phyloP scores from a whole-genome alignment of 2,888 invertebrate species.

The Pseudococcus jackbeardsleyi region DNA sequence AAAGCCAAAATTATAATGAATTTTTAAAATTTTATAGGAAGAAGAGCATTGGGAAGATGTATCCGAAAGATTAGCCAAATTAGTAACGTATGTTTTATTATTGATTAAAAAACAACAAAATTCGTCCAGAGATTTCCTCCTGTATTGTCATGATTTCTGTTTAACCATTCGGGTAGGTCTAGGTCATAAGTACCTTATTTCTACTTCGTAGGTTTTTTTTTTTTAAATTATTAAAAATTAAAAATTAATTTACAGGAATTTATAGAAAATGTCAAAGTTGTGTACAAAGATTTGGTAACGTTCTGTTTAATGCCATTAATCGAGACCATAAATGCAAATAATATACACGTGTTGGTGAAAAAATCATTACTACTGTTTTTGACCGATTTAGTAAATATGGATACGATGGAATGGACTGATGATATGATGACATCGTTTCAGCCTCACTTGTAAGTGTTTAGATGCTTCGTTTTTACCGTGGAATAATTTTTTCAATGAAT shows the following conservation, averaged over 20 bases:
- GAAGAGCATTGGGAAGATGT: conserved; percentile 51
- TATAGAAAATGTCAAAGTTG: conserved; percentile 42
- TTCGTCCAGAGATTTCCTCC: conserved; percentile 36
- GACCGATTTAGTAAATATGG: conserved; percentile 46
- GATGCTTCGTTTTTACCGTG: background rate
- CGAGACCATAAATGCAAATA: conserved; percentile 42
- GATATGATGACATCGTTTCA: conserved; percentile 50
- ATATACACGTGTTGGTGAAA: conserved; percentile 41
- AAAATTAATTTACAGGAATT: conserved; percentile 9
- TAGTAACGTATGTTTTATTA: conserved; percentile 30
- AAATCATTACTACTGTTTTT: conserved; percentile 32
- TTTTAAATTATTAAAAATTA: background rate
- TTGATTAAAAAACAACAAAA: conserved; percentile 50
- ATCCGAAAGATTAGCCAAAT: conserved; percentile 34
- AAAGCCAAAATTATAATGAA: background rate
- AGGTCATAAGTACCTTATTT: too few species aligned
- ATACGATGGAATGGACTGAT: conserved; percentile 44
- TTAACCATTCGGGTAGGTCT: conserved; percentile 20
- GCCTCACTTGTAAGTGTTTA: background rate
- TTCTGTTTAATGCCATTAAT: conserved; percentile 41
- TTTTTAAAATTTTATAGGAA: background rate
- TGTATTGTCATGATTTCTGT: conserved; percentile 35
- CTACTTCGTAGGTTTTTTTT: too few species aligned
- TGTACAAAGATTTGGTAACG: conserved; percentile 39
- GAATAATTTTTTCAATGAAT: background rate